These are phyloP conservation scores for Heliocidaris tuberculata DNA, from an alignment of 35 echinoderm and acorn worm species.

Conservation along the genomic window DNA sequence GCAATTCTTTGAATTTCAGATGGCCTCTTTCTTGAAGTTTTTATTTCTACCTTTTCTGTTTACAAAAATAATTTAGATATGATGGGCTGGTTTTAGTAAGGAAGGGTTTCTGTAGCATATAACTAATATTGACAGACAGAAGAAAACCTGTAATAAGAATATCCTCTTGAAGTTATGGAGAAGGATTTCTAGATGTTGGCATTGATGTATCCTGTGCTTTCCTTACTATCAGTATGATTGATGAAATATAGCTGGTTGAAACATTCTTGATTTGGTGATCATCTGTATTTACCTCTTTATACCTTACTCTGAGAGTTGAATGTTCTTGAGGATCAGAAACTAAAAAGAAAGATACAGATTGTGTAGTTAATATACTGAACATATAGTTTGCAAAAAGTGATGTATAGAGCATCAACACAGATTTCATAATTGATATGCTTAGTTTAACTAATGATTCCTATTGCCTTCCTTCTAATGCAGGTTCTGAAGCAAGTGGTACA, in stretches of 20 bases:
- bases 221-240: neutral
- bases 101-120: neutral
- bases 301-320: neutral
- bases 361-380: neutral
- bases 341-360: neutral
- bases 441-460: neutral
- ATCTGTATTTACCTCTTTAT: too few species aligned
- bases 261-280: neutral
- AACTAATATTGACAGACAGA: neutral
- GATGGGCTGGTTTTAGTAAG: neutral
- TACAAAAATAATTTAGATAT: too few species aligned
- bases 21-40: neutral
- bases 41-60: neutral
- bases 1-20: neutral
- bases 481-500: constrained; percentile 22
- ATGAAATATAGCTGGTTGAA: neutral
- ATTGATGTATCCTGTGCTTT: neutral
- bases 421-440: neutral
- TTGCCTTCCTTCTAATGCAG: neutral
- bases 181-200: neutral
- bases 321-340: neutral
- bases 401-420: neutral
- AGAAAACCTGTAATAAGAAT: neutral
- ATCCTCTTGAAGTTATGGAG: neutral
- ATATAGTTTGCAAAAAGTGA: neutral